Conservation (phyloP, 1,140 invertebrate genomes). For the Geopemphigus sp. region DNA sequence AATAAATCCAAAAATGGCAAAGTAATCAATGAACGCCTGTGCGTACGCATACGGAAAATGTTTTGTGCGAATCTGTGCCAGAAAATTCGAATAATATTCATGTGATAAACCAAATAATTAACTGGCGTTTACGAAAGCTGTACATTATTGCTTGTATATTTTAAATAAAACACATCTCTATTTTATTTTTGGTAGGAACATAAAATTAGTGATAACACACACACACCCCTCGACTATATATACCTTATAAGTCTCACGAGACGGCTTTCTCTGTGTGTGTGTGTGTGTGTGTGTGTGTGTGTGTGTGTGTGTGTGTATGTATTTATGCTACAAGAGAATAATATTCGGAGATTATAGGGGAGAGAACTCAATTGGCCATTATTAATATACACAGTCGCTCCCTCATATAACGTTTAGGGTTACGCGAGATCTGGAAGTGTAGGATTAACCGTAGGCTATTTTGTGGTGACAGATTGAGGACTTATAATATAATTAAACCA, state of each 20-base stretch:
- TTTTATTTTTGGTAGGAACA: background rate
- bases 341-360: background rate
- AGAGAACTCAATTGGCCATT: constrained; percentile 34
- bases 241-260: constrained; percentile 1
- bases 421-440: background rate
- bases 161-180: constrained; percentile 7
- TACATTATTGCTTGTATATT: background rate
- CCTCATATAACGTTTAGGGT: constrained; percentile 3
- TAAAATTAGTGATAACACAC: constrained; percentile 2
- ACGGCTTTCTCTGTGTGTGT: background rate
- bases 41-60: background rate
- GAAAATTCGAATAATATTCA: background rate
- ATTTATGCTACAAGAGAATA: constrained; percentile 1
- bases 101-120: constrained; percentile 29
- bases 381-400: background rate
- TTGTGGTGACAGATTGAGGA: constrained; percentile 21
- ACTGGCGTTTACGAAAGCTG: background rate
- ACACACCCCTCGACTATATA: background rate
- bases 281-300: background rate
- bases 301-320: background rate
- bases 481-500: constrained; percentile 13
- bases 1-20: constrained; percentile 38
- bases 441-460: background rate
- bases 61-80: constrained; percentile 19
- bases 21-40: constrained; percentile 28